Conservation (phyloP, 2,797 vertebrate species). For the Limosa lapponica region DNA sequence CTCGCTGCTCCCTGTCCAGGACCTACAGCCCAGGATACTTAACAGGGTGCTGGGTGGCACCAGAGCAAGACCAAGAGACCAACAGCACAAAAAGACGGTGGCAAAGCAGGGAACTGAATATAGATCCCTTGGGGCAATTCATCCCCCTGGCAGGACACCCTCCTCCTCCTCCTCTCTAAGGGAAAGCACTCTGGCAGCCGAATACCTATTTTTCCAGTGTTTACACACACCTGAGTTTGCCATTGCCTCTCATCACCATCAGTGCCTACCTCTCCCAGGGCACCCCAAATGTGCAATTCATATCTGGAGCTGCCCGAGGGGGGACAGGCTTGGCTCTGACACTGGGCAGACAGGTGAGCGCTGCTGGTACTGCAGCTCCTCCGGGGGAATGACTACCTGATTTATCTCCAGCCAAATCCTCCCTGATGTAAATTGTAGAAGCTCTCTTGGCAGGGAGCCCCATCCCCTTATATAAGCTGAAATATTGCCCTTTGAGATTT, state of each 20-base stretch:
- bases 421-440: constrained; percentile 52
- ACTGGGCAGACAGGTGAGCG: neutral
- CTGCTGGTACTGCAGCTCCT: neutral
- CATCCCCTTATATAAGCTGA: constrained; percentile 58
- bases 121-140: neutral
- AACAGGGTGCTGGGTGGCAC: neutral
- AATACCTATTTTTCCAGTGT: neutral
- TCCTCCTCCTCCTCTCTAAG: neutral
- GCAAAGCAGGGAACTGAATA: neutral
- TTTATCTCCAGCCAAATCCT: constrained; percentile 59
- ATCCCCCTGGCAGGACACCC: neutral
- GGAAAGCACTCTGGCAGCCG: neutral
- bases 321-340: neutral
- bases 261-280: neutral
- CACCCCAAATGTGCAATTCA: neutral
- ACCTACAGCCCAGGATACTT: neutral
- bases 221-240: neutral
- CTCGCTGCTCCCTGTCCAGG: rapidly evolving
- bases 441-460: constrained; percentile 54
- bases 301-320: neutral
- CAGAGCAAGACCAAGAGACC: neutral
- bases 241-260: neutral
- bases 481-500: constrained; percentile 59
- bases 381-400: neutral
- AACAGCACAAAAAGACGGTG: neutral